phyloP scores from a whole-genome alignment of 2,797 vertebrate genomes.

The Eutrigla gurnardus region DNA sequence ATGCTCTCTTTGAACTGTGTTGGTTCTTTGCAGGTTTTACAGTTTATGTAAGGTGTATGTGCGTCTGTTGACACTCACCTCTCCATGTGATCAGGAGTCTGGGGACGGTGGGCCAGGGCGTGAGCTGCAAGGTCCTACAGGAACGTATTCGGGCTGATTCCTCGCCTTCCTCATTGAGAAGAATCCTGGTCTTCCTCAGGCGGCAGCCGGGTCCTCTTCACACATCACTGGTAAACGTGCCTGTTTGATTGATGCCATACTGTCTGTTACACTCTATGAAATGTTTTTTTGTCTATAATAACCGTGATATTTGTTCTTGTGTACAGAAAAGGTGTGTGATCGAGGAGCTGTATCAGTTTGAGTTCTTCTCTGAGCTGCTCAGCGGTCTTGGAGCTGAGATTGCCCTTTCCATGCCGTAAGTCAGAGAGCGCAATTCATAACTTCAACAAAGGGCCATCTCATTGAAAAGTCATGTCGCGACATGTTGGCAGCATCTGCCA shows the following conservation, averaged over 20 bases:
- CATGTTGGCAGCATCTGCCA: too few relatives aligned
- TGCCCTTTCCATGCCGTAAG: conserved; percentile 83
- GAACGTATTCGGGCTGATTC: conserved; percentile 47
- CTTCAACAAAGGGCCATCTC: neutral
- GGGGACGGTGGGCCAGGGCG: conserved; percentile 78
- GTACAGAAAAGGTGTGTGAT: conserved; percentile 84
- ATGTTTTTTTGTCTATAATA: neutral
- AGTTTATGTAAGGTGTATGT: neutral
- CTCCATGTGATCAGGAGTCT: conserved; percentile 71
- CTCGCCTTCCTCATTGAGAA: conserved; percentile 45
- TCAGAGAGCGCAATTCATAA: conserved; percentile 33
- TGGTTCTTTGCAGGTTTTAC: neutral
- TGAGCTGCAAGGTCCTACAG: conserved; percentile 75
- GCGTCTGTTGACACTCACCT: neutral
- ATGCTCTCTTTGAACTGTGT: neutral
- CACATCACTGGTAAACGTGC: conserved; percentile 79
- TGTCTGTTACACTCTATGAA: neutral
- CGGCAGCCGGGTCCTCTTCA: conserved; percentile 80
- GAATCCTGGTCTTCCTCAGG: conserved; percentile 75
- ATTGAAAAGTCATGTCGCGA: too few relatives aligned
- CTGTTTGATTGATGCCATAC: neutral
- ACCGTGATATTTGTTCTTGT: conserved; percentile 11
- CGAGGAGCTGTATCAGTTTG: conserved; percentile 74
- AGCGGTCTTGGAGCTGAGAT: conserved; percentile 81
- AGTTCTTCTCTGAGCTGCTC: conserved; percentile 81